phyloP scores from a whole-genome alignment of 2,888 invertebrate species.

The Isotomurus palustris region DNA sequence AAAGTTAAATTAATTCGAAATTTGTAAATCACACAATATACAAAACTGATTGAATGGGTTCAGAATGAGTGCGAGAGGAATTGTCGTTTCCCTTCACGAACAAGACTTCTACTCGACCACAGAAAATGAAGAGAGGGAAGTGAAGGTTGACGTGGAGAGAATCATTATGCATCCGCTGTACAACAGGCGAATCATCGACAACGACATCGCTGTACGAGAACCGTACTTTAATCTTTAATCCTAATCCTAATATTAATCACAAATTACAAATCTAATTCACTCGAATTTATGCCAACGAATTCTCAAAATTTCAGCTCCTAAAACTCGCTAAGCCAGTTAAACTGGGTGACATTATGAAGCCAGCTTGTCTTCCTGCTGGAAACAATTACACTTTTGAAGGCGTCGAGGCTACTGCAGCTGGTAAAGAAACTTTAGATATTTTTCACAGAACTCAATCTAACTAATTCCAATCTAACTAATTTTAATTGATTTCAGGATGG shows the following conservation, averaged over 20 bases:
- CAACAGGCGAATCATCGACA: slow-evolving; percentile 30
- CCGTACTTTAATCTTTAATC: not conserved
- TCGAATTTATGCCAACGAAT: not conserved
- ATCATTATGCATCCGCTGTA: slow-evolving; percentile 40
- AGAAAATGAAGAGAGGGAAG: slow-evolving; percentile 17
- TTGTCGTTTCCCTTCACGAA: slow-evolving; percentile 40
- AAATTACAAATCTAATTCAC: not conserved
- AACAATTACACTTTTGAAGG: slow-evolving; percentile 32
- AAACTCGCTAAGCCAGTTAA: slow-evolving; percentile 30
- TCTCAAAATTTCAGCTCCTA: slow-evolving; percentile 28
- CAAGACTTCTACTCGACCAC: slow-evolving; percentile 33
- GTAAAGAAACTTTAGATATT: slow-evolving; percentile 9
- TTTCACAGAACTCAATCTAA: not conserved
- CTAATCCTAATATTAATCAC: not conserved
- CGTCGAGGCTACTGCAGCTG: slow-evolving; percentile 37
- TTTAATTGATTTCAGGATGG: slow-evolving; percentile 7
- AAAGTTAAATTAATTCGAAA: not conserved
- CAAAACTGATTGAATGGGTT: not conserved
- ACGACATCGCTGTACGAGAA: slow-evolving; percentile 39
- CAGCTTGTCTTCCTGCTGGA: slow-evolving; percentile 43
- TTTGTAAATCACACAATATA: not conserved
- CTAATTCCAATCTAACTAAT: not conserved
- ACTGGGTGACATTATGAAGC: slow-evolving; percentile 31
- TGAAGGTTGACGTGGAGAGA: slow-evolving; percentile 21
- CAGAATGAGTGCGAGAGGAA: slow-evolving; percentile 33